Percentiles rank a stretch among this genome's conserved stretches.
Evolutionary conservation across 2,797 vertebrate species (phyloP).

Genomic region (Furcifer pardalis): DNA sequence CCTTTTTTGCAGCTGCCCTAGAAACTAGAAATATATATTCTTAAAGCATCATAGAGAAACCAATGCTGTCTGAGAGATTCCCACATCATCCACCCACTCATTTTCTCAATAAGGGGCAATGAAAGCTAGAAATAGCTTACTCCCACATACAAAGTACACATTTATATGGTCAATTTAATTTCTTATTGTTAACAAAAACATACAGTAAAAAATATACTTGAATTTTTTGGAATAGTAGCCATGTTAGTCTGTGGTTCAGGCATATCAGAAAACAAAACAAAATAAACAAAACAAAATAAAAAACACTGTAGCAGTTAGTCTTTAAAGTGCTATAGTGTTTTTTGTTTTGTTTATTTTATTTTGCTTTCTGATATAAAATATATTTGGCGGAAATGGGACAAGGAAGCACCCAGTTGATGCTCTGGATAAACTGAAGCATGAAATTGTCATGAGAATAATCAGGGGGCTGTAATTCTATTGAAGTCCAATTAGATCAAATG

Average conservation of each 20-base stretch:
- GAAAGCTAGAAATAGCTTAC: slow-evolving; percentile 22
- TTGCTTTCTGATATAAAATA: too few relatives aligned
- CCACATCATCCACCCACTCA: not conserved
- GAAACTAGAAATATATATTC: slow-evolving; percentile 30
- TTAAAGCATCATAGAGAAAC: not conserved
- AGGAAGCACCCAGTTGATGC: not conserved
- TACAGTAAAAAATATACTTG: too few relatives aligned
- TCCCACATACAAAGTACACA: not conserved
- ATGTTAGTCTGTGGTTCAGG: too few relatives aligned
- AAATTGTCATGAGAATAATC: not conserved
- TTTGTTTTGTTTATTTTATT: too few relatives aligned
- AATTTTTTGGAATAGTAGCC: too few relatives aligned
- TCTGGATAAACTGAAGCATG: not conserved
- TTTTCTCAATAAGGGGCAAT: slow-evolving; percentile 24
- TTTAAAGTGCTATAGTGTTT: too few relatives aligned
- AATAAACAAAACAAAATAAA: too few relatives aligned
- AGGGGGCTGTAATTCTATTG: not conserved
- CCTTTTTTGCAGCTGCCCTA: not conserved
- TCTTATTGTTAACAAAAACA: slow-evolving; percentile 35
- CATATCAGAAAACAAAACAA: too few relatives aligned
- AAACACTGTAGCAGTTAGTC: too few relatives aligned
- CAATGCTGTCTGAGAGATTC: not conserved
- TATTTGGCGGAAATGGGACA: not conserved
- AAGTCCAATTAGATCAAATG: not conserved
- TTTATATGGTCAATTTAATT: slow-evolving; percentile 11